phyloP scores from a whole-genome alignment of 1,140 invertebrate genomes.

The Drosophila mojavensis region DNA sequence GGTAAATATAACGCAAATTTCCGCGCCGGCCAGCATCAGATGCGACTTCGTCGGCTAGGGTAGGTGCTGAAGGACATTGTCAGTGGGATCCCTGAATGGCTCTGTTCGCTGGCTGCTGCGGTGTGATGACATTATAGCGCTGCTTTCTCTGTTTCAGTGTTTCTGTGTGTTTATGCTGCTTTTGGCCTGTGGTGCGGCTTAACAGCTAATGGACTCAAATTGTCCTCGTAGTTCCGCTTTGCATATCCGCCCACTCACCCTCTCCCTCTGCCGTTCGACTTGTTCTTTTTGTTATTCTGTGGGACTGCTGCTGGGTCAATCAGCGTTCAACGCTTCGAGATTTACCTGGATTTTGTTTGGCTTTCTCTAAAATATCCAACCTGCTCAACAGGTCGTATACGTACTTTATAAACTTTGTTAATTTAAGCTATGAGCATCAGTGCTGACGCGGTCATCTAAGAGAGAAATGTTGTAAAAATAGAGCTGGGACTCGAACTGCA shows the following conservation, averaged over 20 bases:
- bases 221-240: conserved; percentile 52
- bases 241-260: conserved; percentile 10
- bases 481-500: conserved; percentile 4
- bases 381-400: conserved; percentile 7
- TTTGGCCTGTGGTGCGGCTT: conserved; percentile 60
- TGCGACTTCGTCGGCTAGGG: background rate
- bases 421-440: background rate
- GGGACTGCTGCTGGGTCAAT: conserved; percentile 42
- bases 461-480: background rate
- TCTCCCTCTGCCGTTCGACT: background rate
- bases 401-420: background rate
- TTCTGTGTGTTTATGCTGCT: too few species aligned
- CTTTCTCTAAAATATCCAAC: conserved; percentile 44
- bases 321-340: conserved; percentile 52
- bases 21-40: conserved; percentile 38
- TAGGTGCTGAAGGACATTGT: background rate
- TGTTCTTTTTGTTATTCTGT: conserved; percentile 1
- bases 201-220: conserved; percentile 76
- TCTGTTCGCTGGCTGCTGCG: conserved; percentile 52
- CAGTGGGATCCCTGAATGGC: conserved; percentile 39
- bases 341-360: conserved; percentile 41
- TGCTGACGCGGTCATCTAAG: background rate
- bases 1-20: conserved; percentile 15
- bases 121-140: conserved; percentile 63
- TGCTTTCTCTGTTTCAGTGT: conserved; percentile 15